Percentiles rank a stretch among this genome's conserved stretches.
These are phyloP conservation scores for Setipinna tenuifilis DNA, from an alignment of 2,797 vertebrate species.

Conservation along the genomic window DNA sequence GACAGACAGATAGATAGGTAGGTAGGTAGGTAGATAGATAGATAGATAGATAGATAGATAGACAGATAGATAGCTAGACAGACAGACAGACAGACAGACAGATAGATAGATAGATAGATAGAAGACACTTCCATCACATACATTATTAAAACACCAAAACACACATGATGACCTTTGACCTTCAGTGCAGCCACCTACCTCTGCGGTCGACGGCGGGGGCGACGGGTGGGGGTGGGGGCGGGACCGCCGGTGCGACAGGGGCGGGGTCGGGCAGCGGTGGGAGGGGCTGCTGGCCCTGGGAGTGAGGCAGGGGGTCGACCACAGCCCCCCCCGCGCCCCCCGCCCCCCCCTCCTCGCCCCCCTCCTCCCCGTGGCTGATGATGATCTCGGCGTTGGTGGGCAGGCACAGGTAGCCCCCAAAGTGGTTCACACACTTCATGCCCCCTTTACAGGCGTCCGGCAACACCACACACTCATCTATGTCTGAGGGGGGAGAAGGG, in stretches of 20 bases:
- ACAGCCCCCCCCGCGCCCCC: too few relatives aligned
- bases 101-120: background rate
- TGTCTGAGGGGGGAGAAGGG: conserved; percentile 75
- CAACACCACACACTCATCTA: conserved; percentile 86
- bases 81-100: background rate
- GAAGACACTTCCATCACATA: too few relatives aligned
- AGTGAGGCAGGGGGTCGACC: conserved; percentile 26
- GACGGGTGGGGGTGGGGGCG: too few relatives aligned
- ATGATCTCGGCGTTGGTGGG: conserved; percentile 85
- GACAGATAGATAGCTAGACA: background rate
- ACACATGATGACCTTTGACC: background rate
- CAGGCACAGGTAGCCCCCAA: conserved; percentile 86
- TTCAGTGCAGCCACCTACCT: conserved; percentile 70
- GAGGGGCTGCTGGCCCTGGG: background rate
- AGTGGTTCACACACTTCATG: conserved; percentile 89
- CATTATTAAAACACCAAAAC: too few relatives aligned
- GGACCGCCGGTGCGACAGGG: too few relatives aligned
- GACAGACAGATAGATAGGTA: too few relatives aligned
- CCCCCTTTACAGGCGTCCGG: conserved; percentile 86
- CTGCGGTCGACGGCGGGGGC: conserved; percentile 66
- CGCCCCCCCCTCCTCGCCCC: conserved; percentile 45
- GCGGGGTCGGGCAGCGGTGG: too few relatives aligned
- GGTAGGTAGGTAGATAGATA: too few relatives aligned
- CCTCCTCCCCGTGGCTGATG: conserved; percentile 65
- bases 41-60: background rate